phyloP scores from a whole-genome alignment of 2,113 vertebrate genomes.

The Elgaria multicarinata region DNA sequence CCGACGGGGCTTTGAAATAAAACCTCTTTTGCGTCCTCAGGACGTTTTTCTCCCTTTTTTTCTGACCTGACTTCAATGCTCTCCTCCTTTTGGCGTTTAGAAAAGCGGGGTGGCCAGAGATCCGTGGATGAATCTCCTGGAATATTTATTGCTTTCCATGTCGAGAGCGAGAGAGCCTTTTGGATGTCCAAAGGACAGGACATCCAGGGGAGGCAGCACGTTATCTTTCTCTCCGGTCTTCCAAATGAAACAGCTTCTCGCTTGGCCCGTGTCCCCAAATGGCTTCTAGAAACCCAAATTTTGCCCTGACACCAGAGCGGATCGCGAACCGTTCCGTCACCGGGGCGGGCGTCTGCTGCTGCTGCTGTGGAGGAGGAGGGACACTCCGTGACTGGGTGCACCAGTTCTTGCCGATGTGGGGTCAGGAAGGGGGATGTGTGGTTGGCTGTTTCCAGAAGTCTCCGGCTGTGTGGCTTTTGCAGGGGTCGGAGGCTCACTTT shows the following conservation, averaged over 20 bases:
- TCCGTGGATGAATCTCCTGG: neutral
- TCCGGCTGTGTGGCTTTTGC: neutral
- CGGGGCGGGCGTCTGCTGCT: neutral
- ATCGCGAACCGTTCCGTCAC: neutral
- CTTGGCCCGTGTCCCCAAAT: neutral
- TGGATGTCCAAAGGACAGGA: neutral
- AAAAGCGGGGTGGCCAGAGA: too few species aligned
- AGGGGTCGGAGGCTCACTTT: too few species aligned
- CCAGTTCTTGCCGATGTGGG: neutral
- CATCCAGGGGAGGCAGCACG: too few species aligned
- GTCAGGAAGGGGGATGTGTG: neutral
- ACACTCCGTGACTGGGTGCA: neutral
- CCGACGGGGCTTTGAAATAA: too few species aligned
- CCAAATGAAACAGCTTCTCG: too few species aligned
- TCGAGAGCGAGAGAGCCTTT: neutral
- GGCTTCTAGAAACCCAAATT: neutral
- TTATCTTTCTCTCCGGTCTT: neutral
- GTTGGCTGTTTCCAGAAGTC: neutral
- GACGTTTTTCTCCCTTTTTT: too few species aligned
- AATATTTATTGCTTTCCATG: too few species aligned
- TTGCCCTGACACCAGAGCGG: too few species aligned
- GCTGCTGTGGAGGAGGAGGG: too few species aligned
- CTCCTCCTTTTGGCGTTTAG: too few species aligned
- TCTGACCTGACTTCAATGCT: too few species aligned
- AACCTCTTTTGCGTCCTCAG: too few species aligned